phyloP scores from a whole-genome alignment of 2,797 vertebrate species.

The Lithobates sylvaticus region DNA sequence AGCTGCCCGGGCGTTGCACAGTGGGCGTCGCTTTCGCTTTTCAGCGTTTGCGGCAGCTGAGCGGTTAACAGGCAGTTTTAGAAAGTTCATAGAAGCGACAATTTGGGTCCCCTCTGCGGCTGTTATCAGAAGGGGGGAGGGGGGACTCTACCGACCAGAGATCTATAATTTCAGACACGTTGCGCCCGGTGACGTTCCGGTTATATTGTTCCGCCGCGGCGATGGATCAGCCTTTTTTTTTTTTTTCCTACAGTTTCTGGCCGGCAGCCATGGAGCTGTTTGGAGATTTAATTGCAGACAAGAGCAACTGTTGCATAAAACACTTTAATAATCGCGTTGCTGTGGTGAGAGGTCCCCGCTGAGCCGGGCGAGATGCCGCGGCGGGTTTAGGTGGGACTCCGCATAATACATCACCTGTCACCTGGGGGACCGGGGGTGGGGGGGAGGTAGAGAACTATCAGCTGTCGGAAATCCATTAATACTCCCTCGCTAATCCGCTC shows the following conservation, averaged over 20 bases:
- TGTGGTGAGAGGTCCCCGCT: background rate
- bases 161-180: slow-evolving; percentile 28
- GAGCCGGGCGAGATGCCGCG: background rate
- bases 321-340: slow-evolving; percentile 47
- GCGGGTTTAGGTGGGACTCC: background rate
- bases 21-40: background rate
- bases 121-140: slow-evolving; percentile 57
- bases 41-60: slow-evolving; percentile 10
- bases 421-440: background rate
- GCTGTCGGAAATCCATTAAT: background rate
- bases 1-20: too few species aligned
- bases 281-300: slow-evolving; percentile 44
- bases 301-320: slow-evolving; percentile 50
- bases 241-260: background rate
- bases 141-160: slow-evolving; percentile 54
- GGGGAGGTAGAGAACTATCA: background rate
- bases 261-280: fast-evolving
- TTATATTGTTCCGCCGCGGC: background rate
- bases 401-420: background rate
- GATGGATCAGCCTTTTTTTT: slow-evolving; percentile 28
- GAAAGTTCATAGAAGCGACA: background rate
- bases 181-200: background rate
- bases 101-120: background rate
- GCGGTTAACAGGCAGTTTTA: background rate
- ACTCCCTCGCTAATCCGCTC: too few species aligned